Evolutionary conservation across 2,113 vertebrate genomes (phyloP).

Genomic region (Epinephelus lanceolatus): DNA sequence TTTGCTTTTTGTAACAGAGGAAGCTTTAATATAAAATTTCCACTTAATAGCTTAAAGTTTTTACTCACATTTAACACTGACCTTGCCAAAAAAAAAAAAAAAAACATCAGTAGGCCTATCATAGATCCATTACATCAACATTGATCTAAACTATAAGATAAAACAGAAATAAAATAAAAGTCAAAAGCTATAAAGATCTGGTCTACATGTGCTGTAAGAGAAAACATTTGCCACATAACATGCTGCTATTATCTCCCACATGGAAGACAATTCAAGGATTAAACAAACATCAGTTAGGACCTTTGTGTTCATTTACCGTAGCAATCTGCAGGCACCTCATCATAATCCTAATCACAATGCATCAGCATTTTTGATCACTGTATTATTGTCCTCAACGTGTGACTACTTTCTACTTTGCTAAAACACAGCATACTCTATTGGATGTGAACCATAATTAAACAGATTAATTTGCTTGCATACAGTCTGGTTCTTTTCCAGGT

Average conservation of each 20-base stretch:
- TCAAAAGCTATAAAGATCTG: not conserved
- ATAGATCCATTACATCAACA: too few relatives aligned
- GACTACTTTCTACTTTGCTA: too few relatives aligned
- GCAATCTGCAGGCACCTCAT: too few relatives aligned
- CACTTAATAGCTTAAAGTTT: not conserved
- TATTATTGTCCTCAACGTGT: too few relatives aligned
- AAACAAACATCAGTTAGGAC: not conserved
- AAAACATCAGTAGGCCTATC: not conserved
- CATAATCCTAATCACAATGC: too few relatives aligned
- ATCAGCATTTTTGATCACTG: too few relatives aligned
- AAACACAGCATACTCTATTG: too few relatives aligned
- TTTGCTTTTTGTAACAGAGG: not conserved
- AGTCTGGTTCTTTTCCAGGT: too few relatives aligned
- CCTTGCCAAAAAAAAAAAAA: not conserved
- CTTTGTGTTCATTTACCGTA: not conserved
- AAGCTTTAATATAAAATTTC: not conserved
- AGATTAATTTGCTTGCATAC: too few relatives aligned
- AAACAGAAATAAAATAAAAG: not conserved
- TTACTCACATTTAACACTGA: not conserved
- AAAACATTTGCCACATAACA: not conserved
- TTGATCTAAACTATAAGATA: not conserved
- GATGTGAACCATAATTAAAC: too few relatives aligned
- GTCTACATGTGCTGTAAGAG: not conserved
- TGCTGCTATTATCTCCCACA: not conserved
- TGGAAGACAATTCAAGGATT: not conserved